phyloP scores from a whole-genome alignment of 1,140 invertebrate genomes.

The Cylas formicarius region DNA sequence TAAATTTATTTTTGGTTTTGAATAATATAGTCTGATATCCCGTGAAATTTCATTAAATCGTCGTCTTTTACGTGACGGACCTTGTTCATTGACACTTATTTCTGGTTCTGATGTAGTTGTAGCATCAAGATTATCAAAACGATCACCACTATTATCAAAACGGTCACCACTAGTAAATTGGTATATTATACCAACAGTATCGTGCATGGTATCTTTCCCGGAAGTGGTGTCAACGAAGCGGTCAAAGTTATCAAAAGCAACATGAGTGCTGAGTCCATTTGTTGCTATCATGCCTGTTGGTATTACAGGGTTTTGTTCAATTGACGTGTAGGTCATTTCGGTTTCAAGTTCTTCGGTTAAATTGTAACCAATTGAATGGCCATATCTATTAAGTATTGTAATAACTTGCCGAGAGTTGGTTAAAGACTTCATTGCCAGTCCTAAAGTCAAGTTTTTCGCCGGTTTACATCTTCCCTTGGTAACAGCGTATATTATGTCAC shows the following conservation, averaged over 20 bases:
- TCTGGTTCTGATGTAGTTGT: conserved; percentile 11
- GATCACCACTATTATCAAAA: too few relatives aligned
- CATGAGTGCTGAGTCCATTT: conserved; percentile 28
- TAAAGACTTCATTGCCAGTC: conserved; percentile 36
- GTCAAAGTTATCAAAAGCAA: conserved; percentile 46
- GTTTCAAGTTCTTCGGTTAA: conserved; percentile 39
- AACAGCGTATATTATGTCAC: conserved; percentile 35
- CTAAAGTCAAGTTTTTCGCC: conserved; percentile 33
- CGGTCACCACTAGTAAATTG: conserved; percentile 26
- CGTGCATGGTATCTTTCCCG: conserved; percentile 44
- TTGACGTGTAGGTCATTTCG: conserved; percentile 27
- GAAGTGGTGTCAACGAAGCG: conserved; percentile 40
- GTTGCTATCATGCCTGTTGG: conserved; percentile 24
- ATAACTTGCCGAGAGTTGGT: conserved; percentile 35
- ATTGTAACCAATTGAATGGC: conserved; percentile 36
- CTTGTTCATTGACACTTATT: conserved; percentile 12
- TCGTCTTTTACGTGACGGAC: conserved; percentile 21
- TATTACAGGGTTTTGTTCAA: conserved; percentile 10
- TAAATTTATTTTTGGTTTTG: conserved; percentile 17
- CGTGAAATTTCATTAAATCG: conserved; percentile 24
- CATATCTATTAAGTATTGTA: conserved; percentile 36
- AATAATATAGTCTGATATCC: conserved; percentile 21
- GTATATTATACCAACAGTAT: conserved; percentile 44
- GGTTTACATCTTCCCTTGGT: conserved; percentile 30
- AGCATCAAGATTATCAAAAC: conserved; percentile 6